Percentiles rank a stretch among this genome's conserved stretches.
Conservation (phyloP, 2,797 vertebrate species). For the Acrossocheilus fasciatus region DNA sequence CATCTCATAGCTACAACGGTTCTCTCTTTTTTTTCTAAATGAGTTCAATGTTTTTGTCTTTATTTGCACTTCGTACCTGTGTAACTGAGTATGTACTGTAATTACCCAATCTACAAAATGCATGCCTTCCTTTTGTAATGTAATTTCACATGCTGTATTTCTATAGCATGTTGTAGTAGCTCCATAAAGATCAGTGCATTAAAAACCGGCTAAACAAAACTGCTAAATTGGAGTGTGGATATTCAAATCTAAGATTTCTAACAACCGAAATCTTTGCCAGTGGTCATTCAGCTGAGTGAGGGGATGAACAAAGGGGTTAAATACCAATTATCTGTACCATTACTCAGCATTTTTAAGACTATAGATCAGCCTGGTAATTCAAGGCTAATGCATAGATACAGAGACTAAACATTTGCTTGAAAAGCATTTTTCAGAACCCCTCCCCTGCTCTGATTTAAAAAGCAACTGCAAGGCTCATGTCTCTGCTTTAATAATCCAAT, state of each 20-base stretch:
- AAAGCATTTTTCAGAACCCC: not conserved
- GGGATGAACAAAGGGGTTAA: not conserved
- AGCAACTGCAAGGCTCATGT: not conserved
- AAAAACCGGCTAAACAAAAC: not conserved
- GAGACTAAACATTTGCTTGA: slow-evolving; percentile 1
- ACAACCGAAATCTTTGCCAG: not conserved
- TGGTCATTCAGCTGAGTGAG: not conserved
- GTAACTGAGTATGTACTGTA: not conserved
- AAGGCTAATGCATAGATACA: slow-evolving; percentile 1
- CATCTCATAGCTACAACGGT: not conserved
- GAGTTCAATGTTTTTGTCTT: not conserved
- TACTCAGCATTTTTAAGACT: slow-evolving; percentile 30
- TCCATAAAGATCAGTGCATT: not conserved
- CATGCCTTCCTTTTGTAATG: not conserved
- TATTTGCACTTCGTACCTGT: not conserved
- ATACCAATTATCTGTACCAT: not conserved
- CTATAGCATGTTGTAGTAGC: not conserved
- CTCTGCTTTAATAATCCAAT: slow-evolving; percentile 1
- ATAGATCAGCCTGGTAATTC: not conserved
- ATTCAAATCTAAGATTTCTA: not conserved
- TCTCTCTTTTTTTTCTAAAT: not conserved
- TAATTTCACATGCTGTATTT: not conserved
- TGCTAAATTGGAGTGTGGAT: no score
- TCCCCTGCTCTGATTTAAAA: not conserved
- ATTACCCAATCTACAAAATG: not conserved